These are phyloP conservation scores for Plectrocnemia conspersa DNA, from an alignment of 1,140 invertebrate species.

Conservation along the genomic window DNA sequence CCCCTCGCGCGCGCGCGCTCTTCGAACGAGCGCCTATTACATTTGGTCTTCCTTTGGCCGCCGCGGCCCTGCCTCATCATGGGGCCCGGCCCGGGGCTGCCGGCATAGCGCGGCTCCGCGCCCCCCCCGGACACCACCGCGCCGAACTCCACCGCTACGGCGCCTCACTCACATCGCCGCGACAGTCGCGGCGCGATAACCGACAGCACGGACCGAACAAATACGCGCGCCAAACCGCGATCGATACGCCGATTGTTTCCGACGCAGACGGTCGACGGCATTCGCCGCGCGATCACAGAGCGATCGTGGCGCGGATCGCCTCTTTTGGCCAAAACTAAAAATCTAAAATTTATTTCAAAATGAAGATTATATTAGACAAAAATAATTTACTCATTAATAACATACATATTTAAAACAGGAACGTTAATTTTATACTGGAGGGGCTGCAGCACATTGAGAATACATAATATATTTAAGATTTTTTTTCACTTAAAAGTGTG, in stretches of 20 bases:
- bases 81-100: slow-evolving; percentile 7
- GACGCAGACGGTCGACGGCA: neutral
- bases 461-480: too few species aligned
- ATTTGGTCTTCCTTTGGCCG: slow-evolving; percentile 32
- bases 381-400: too few species aligned
- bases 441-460: too few species aligned
- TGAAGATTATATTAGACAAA: too few species aligned
- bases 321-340: too few species aligned
- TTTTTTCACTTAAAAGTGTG: too few species aligned
- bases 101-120: neutral
- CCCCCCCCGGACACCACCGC: slow-evolving; percentile 1
- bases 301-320: too few species aligned
- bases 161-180: neutral
- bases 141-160: slow-evolving; percentile 2
- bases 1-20: too few species aligned
- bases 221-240: slow-evolving; percentile 8
- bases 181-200: neutral
- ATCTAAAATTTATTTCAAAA: too few species aligned
- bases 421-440: too few species aligned
- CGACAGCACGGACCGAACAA: neutral
- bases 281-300: neutral
- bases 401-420: too few species aligned
- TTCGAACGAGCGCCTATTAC: too few species aligned
- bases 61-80: slow-evolving; percentile 30
- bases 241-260: neutral